Conservation (phyloP, 2,113 vertebrate genomes). For the Rafetus swinhoei region DNA sequence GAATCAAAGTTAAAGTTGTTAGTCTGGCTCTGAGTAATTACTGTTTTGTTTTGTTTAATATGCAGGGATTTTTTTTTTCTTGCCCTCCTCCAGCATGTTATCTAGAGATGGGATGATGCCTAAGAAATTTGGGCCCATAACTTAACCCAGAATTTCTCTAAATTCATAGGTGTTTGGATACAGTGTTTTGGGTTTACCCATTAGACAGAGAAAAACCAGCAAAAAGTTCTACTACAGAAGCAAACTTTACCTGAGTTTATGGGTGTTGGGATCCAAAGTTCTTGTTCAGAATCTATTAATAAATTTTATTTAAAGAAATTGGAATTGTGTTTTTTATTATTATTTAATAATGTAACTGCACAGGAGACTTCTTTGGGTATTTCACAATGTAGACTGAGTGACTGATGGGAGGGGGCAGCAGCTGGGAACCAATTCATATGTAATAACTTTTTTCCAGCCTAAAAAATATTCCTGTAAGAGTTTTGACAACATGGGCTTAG, state of each 20-base stretch:
- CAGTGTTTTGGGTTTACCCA: not conserved
- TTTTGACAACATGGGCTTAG: conserved; percentile 29
- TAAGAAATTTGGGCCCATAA: not conserved
- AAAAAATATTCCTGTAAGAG: conserved; percentile 15
- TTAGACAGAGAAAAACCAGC: not conserved
- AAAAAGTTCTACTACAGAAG: not conserved
- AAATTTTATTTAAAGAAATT: not conserved
- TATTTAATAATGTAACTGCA: conserved; percentile 24
- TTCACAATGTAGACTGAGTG: not conserved
- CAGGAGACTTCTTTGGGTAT: not conserved
- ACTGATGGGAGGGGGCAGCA: not conserved
- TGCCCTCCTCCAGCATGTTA: not conserved
- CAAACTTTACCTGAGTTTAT: not conserved
- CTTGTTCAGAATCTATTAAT: not conserved
- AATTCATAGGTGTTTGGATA: rapidly evolving
- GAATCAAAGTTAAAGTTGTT: not conserved
- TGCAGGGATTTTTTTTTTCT: not conserved
- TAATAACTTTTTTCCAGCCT: not conserved
- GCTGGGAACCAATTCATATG: not conserved
- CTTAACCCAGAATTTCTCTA: not conserved
- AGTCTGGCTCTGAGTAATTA: not conserved
- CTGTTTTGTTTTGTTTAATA: not conserved
- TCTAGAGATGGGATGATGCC: not conserved
- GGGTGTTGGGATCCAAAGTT: not conserved
- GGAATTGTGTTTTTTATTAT: not conserved